Percentiles rank a stretch among this genome's conserved stretches.
These are phyloP conservation scores for Platyscapa corneri DNA, from an alignment of 1,140 invertebrate species.

Conservation along the genomic window DNA sequence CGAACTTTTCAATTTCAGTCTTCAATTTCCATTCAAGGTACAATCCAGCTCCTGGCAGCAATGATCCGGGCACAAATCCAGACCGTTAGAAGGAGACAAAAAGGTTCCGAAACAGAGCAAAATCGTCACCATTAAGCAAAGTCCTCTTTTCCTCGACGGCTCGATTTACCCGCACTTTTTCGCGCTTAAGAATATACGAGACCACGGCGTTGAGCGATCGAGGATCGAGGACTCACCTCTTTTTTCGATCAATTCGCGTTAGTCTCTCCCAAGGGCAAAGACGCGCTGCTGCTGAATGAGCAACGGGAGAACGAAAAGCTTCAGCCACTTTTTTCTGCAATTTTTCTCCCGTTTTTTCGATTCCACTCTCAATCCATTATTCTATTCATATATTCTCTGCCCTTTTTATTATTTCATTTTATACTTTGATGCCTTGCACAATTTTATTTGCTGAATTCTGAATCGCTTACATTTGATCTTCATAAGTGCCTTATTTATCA, in stretches of 20 bases:
- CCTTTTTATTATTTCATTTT: not conserved
- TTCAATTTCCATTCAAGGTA: not conserved
- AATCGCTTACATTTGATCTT: not conserved
- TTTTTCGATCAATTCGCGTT: not conserved
- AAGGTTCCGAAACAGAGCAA: not conserved
- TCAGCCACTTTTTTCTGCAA: not conserved
- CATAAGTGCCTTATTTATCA: too few species aligned
- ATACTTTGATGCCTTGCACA: not conserved
- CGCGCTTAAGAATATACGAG: not conserved
- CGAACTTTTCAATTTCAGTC: not conserved
- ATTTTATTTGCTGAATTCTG: not conserved
- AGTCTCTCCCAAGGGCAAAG: not conserved
- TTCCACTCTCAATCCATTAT: not conserved
- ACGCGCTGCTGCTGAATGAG: not conserved
- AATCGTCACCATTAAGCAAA: constrained; percentile 14
- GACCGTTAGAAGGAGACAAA: not conserved
- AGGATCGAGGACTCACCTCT: not conserved
- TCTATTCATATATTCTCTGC: not conserved
- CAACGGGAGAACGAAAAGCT: not conserved
- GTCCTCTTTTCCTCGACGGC: not conserved
- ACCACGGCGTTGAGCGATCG: not conserved
- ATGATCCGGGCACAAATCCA: not conserved
- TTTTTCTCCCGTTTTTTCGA: not conserved
- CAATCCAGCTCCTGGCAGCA: not conserved
- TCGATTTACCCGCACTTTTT: not conserved